Conservation (phyloP, 92 coral and sea anemone species). For the Palythoa grandis region DNA sequence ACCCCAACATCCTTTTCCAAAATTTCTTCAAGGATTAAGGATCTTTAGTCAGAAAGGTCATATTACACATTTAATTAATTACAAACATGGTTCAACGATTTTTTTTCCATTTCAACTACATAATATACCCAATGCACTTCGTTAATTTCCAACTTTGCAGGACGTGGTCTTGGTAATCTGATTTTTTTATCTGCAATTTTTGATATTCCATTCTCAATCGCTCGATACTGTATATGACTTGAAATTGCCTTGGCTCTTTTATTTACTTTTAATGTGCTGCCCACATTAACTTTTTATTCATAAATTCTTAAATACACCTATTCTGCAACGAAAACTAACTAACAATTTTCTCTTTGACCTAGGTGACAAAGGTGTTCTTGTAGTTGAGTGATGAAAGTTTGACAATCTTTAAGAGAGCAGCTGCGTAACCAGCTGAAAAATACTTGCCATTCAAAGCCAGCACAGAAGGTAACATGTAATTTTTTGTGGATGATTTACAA, state of each 20-base stretch:
- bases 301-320: not conserved
- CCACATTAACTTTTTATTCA: not conserved
- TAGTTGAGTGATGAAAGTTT: not conserved
- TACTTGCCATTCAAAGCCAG: not conserved
- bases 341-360: not conserved
- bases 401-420: not conserved
- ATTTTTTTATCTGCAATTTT: too few species aligned
- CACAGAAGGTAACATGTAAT: not conserved
- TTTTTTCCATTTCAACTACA: not conserved
- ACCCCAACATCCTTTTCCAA: not conserved
- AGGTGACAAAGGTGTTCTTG: not conserved
- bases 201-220: not conserved
- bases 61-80: not conserved
- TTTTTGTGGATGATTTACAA: not conserved
- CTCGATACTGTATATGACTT: not conserved
- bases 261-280: not conserved
- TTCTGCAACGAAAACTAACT: not conserved
- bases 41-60: constrained; percentile 4
- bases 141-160: not conserved
- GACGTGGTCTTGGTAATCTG: not conserved
- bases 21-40: not conserved
- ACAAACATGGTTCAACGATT: not conserved
- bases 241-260: not conserved
- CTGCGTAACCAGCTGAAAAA: constrained; percentile 12
- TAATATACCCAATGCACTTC: not conserved